These are phyloP conservation scores for Nebria ingens DNA, from an alignment of 1,140 invertebrate species.

Conservation along the genomic window DNA sequence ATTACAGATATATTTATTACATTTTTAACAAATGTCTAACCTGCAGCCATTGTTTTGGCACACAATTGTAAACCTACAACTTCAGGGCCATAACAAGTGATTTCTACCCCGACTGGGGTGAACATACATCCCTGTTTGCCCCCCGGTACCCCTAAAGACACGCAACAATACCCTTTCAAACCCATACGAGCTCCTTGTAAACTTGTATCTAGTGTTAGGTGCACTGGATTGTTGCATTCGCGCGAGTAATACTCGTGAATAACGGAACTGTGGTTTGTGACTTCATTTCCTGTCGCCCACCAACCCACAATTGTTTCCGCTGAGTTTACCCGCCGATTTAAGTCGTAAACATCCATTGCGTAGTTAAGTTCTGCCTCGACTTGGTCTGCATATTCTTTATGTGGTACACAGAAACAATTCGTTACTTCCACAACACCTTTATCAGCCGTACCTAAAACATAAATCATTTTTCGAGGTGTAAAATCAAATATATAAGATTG, in stretches of 20 bases:
- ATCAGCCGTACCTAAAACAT: constrained; percentile 63
- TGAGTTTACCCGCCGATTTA: constrained; percentile 85
- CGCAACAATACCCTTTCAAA: constrained; percentile 80
- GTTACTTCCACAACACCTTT: constrained; percentile 92
- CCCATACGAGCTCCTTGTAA: constrained; percentile 72
- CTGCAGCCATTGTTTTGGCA: constrained; percentile 58
- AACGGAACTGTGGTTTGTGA: constrained; percentile 91
- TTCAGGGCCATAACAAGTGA: constrained; percentile 84
- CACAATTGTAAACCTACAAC: constrained; percentile 67
- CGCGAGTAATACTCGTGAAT: constrained; percentile 96
- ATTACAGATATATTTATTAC: too few relatives aligned
- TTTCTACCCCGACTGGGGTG: constrained; percentile 77
- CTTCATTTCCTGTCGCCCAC: constrained; percentile 95
- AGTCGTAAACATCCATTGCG: constrained; percentile 88
- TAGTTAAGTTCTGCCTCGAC: constrained; percentile 93
- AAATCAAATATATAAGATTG: too few relatives aligned
- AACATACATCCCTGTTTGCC: constrained; percentile 95
- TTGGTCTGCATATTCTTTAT: constrained; percentile 91
- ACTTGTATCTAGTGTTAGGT: constrained; percentile 88
- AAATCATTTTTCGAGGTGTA: too few relatives aligned
- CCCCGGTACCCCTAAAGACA: constrained; percentile 37
- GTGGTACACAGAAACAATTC: constrained; percentile 95
- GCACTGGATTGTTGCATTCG: constrained; percentile 87
- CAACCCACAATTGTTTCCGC: constrained; percentile 90
- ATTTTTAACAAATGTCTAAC: too few relatives aligned